A percentile compares a stretch with the other conserved stretches of the same genome.
phyloP scores from a whole-genome alignment of 2,113 vertebrate genomes.

The Plotosus lineatus region DNA sequence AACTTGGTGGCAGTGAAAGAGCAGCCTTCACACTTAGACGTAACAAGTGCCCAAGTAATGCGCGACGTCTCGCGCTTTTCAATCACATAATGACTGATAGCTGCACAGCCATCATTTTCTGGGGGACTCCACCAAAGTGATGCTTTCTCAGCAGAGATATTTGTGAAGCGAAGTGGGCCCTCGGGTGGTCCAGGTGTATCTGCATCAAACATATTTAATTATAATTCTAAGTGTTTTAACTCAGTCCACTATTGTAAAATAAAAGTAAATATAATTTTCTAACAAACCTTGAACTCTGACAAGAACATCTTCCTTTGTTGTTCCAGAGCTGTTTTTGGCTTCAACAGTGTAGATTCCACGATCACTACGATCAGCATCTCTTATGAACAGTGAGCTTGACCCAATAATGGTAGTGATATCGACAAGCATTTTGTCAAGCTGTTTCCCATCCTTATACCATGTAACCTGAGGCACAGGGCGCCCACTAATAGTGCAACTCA shows the following conservation, averaged over 20 bases:
- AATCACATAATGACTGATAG: slow-evolving; percentile 87
- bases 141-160: slow-evolving; percentile 90
- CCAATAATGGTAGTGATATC: slow-evolving; percentile 88
- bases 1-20: slow-evolving; percentile 87
- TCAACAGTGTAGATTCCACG: slow-evolving; percentile 91
- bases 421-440: slow-evolving; percentile 89
- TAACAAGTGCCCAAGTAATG: slow-evolving; percentile 91
- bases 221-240: slow-evolving; percentile 3
- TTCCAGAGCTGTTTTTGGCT: slow-evolving; percentile 91
- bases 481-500: slow-evolving; percentile 85
- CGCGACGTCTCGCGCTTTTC: slow-evolving; percentile 98
- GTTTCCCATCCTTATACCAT: slow-evolving; percentile 92
- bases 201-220: slow-evolving; percentile 57
- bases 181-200: slow-evolving; percentile 91
- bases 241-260: background rate
- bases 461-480: slow-evolving; percentile 89
- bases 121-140: slow-evolving; percentile 96
- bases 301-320: slow-evolving; percentile 82
- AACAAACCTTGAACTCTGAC: slow-evolving; percentile 91
- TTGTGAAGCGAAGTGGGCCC: slow-evolving; percentile 95
- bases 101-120: slow-evolving; percentile 91
- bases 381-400: slow-evolving; percentile 86
- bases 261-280: background rate
- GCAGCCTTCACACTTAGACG: slow-evolving; percentile 90
- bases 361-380: slow-evolving; percentile 87